Evolutionary conservation across 2,888 invertebrate genomes (phyloP).

Genomic region (Agriotes lineatus): DNA sequence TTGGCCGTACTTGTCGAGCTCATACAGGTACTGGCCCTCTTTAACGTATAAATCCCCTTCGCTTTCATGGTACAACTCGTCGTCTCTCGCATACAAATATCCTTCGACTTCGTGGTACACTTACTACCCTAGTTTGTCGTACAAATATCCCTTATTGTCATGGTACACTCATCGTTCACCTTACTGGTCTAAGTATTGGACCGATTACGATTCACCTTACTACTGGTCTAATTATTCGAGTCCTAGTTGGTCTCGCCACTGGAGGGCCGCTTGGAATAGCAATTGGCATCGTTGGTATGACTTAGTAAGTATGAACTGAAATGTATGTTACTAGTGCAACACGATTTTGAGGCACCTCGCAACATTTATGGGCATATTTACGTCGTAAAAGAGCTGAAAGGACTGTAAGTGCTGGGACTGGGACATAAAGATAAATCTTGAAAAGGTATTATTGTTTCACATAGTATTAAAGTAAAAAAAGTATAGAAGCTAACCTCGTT

Average conservation of each 20-base stretch:
- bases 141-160: conserved; percentile 28
- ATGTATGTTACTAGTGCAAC: too few species aligned
- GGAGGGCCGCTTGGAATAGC: conserved; percentile 32
- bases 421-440: too few species aligned
- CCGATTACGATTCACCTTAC: conserved; percentile 38
- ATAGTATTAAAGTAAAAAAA: too few species aligned
- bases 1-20: background rate
- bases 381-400: too few species aligned
- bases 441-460: too few species aligned
- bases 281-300: conserved; percentile 40
- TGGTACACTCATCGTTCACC: background rate
- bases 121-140: background rate
- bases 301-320: conserved; percentile 37
- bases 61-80: background rate
- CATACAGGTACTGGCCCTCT: background rate
- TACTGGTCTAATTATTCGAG: conserved; percentile 40
- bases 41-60: background rate
- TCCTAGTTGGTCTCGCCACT: conserved; percentile 28
- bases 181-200: conserved; percentile 15
- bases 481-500: too few species aligned
- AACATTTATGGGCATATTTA: too few species aligned
- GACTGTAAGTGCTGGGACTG: too few species aligned
- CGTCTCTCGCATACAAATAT: background rate
- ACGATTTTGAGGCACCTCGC: too few species aligned
- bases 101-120: background rate